Base-by-base conservation (phyloP, 2,888 invertebrate species). In the Chrysina gloriosa region DNA sequence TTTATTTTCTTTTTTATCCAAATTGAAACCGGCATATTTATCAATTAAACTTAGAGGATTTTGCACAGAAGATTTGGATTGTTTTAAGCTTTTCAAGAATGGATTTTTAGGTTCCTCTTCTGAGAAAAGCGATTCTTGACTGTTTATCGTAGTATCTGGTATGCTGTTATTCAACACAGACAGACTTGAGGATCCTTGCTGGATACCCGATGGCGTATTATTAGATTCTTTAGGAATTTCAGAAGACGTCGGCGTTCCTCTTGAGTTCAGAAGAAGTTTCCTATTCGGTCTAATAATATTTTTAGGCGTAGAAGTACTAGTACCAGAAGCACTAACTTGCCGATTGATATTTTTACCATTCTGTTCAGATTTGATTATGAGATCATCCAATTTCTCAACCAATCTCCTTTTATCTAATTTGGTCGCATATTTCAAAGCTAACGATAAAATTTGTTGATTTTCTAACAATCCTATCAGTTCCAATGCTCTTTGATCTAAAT, bases 401-500 rank as follows among this genome's bases (percentile, higher is more conserved):
- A 97, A 85, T 76, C 92, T 90, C 74, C 89, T 88, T 74, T 91
- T 89, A 21, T 93, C 91, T 7, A 92, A 84, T 72, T 93, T 90
- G 0, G 90, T 89, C 0, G 96, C 94, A 83, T 96, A 97, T 80
- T 94, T 95, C n/a, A 94, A 90, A 0, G 95, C 96, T 34, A 96
- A 84, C 70, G 92, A 92, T 34, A 96, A 83, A 0, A 95, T 85
- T 47, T 92, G 90, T 1, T 90, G 89, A 76, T 92, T 92, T 19
- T 90, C 89, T 77, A 97, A 87, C 74, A 95, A 85, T 77, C 93
- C 91, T 77, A 93, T 91, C 81, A 95, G 92, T 82, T 97, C 97
- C 52, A 94, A 84, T 0, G 96, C 97, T 39, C 97, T 87, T 76
- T 90, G 91, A 78, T 97, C 96, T 72, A 92, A 87, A 80, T 94